These are phyloP conservation scores for Lepidonotus clava DNA, from an alignment of 2,888 invertebrate genomes.

Conservation along the genomic window DNA sequence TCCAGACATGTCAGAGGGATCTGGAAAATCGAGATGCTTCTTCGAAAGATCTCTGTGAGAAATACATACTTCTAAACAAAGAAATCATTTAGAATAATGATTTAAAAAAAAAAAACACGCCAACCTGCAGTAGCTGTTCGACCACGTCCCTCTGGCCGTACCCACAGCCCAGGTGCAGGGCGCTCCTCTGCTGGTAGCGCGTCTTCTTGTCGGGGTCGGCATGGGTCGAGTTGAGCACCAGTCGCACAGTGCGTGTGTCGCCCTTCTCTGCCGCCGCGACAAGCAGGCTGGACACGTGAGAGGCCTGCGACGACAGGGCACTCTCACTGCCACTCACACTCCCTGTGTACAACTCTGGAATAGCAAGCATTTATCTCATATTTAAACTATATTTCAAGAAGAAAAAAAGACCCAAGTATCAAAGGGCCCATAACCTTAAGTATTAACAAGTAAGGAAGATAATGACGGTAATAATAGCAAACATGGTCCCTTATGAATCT, in stretches of 20 bases:
- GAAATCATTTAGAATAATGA: neutral
- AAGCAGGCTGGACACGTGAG: slow-evolving; percentile 58
- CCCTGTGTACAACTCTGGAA: neutral
- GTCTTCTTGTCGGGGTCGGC: slow-evolving; percentile 64
- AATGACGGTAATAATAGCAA: too few species aligned
- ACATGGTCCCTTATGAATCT: too few species aligned
- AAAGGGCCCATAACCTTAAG: too few species aligned
- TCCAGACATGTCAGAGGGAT: neutral
- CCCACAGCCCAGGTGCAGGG: slow-evolving; percentile 75
- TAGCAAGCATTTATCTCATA: too few species aligned
- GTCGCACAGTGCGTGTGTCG: slow-evolving; percentile 67
- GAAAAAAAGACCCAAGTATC: too few species aligned
- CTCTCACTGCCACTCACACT: slow-evolving; percentile 24
- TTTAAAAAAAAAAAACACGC: neutral
- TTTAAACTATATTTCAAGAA: too few species aligned
- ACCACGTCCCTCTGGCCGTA: slow-evolving; percentile 76
- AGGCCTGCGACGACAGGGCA: neutral
- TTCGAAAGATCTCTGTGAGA: too few species aligned
- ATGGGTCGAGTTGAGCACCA: slow-evolving; percentile 64
- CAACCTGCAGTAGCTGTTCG: slow-evolving; percentile 72
- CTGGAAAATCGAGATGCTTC: neutral
- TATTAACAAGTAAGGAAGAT: too few species aligned
- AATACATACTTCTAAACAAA: neutral
- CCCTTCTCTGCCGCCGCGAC: slow-evolving; percentile 72
- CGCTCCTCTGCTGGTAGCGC: slow-evolving; percentile 67